phyloP scores from a whole-genome alignment of 2,113 vertebrate genomes.

The Campylomormyrus numenius region DNA sequence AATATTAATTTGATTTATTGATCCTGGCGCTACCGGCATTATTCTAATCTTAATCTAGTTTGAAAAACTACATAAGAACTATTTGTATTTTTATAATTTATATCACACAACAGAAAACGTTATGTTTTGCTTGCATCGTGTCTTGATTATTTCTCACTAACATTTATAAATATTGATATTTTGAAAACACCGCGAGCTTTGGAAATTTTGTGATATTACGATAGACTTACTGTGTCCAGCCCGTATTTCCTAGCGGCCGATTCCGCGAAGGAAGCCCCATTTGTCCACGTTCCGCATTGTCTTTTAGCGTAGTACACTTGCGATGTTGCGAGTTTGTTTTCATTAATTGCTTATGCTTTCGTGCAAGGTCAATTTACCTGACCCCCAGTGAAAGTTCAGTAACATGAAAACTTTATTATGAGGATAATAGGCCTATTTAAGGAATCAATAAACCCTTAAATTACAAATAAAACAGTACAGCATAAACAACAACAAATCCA shows the following conservation, averaged over 20 bases:
- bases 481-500: constrained; percentile 10
- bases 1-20: neutral
- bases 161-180: neutral
- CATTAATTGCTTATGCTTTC: constrained; percentile 97
- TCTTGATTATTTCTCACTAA: neutral
- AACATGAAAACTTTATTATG: constrained; percentile 28
- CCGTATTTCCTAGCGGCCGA: constrained; percentile 24
- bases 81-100: neutral
- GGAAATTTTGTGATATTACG: constrained; percentile 18
- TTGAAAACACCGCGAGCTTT: neutral
- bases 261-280: constrained; percentile 70
- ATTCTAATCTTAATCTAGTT: neutral
- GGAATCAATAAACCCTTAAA: neutral
- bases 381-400: constrained; percentile 82
- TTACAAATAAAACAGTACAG: neutral
- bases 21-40: neutral
- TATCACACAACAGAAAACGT: neutral
- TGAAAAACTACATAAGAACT: neutral
- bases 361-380: constrained; percentile 89
- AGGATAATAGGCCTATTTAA: neutral
- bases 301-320: constrained; percentile 75
- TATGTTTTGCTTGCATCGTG: neutral
- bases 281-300: constrained; percentile 78
- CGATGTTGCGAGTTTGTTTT: constrained; percentile 73
- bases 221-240: constrained; percentile 61